Evolutionary conservation across 2,113 vertebrate genomes (phyloP).

Genomic region (Proteles cristata): DNA sequence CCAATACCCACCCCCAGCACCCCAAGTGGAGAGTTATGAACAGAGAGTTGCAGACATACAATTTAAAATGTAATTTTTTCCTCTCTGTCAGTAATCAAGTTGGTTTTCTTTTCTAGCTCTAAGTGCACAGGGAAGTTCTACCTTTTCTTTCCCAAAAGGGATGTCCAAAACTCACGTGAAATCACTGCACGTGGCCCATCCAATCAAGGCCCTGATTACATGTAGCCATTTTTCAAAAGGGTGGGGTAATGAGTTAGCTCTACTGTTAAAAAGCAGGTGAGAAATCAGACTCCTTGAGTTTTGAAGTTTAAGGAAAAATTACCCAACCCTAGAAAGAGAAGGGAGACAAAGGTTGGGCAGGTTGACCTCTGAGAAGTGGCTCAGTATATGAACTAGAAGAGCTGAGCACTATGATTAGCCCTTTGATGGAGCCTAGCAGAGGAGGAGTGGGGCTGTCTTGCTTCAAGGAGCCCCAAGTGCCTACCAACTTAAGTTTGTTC

Average conservation of each 20-base stretch:
- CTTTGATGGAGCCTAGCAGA: not conserved
- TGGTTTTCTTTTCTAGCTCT: not conserved
- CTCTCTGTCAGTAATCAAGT: not conserved
- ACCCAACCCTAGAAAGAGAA: not conserved
- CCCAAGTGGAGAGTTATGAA: not conserved
- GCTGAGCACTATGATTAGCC: not conserved
- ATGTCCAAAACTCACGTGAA: not conserved
- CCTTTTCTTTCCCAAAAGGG: conserved; percentile 9
- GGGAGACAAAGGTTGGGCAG: not conserved
- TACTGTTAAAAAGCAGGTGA: not conserved
- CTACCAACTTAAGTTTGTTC: not conserved
- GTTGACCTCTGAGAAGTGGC: not conserved
- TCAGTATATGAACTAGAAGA: not conserved
- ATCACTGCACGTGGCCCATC: not conserved
- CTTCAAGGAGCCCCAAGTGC: not conserved
- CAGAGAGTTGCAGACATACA: not conserved
- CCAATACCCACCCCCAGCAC: not conserved
- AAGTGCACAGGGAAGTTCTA: not conserved
- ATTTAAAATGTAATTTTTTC: not conserved
- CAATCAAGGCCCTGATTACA: conserved; percentile 5
- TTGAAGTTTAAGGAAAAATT: conserved; percentile 34
- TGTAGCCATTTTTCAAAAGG: not conserved
- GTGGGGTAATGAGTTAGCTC: not conserved
- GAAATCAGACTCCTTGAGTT: conserved; percentile 2
- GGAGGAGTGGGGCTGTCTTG: not conserved